These are phyloP conservation scores for Lymantria monacha DNA, from an alignment of 2,888 invertebrate genomes.

Conservation along the genomic window DNA sequence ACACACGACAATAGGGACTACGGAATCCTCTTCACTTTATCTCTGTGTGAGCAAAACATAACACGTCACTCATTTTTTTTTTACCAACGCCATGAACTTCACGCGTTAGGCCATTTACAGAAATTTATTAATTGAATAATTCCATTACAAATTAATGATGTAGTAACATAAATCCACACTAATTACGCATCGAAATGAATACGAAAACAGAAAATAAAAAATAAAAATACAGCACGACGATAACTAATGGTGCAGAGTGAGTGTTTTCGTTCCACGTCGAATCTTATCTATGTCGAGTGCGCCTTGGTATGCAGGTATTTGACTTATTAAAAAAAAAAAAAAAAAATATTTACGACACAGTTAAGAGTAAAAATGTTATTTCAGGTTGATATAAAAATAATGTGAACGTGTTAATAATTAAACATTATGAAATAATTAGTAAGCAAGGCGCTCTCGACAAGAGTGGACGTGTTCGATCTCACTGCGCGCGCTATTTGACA, in stretches of 20 bases:
- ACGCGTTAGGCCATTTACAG: slow-evolving; percentile 66
- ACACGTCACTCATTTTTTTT: slow-evolving; percentile 39
- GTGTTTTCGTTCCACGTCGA: slow-evolving; percentile 64
- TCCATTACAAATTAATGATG: slow-evolving; percentile 59
- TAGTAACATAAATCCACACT: slow-evolving; percentile 77
- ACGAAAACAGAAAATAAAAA: slow-evolving; percentile 72
- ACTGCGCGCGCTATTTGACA: slow-evolving; percentile 77
- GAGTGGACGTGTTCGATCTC: slow-evolving; percentile 72
- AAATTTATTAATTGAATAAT: slow-evolving; percentile 56
- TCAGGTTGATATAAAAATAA: slow-evolving; percentile 6
- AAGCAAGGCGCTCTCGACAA: slow-evolving; percentile 34
- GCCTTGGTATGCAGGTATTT: slow-evolving; percentile 34
- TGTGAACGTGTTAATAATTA: slow-evolving; percentile 14
- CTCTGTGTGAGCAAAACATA: slow-evolving; percentile 57
- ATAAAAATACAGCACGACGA: slow-evolving; percentile 80
- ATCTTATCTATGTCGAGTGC: slow-evolving; percentile 51
- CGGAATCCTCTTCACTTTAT: slow-evolving; percentile 63
- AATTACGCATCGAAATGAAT: slow-evolving; percentile 78
- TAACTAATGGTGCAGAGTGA: slow-evolving; percentile 80
- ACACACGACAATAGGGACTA: slow-evolving; percentile 50
- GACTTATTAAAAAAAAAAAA: not conserved
- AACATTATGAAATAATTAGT: slow-evolving; percentile 11
- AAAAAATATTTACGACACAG: not conserved
- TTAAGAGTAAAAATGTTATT: slow-evolving; percentile 2
- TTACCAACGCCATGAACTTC: slow-evolving; percentile 32